Base-by-base conservation (phyloP, 2,888 invertebrate species). In the Corythucha ciliata region DNA sequence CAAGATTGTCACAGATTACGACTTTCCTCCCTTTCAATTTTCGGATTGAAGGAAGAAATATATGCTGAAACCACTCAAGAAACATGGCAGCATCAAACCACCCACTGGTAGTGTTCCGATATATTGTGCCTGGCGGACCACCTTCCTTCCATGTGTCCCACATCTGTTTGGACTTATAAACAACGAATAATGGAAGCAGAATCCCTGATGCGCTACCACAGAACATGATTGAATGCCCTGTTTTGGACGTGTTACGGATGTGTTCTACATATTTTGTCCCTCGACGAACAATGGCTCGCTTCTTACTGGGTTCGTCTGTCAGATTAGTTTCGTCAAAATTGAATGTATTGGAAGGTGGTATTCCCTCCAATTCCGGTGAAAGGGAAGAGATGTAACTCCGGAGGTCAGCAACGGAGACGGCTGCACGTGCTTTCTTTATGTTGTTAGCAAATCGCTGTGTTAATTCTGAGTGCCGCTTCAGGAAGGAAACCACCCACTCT, bases 281-380 rank as follows among this genome's bases (percentile, higher is more conserved):
- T 41, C 63, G 55, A 48, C 60, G 60, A 24, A 48, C 50, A 24
- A 65, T 57, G n/a, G 60, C 52, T 44, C 56, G 59, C 51, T 61
- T 61, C 42, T 57, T 52, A 2, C 65, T 66, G 14, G 65, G 64
- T 46, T 69, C 65, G 51, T 67, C 67, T 10, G 59, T 53, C 4
- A 68, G 57, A 46, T 66, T 66, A 2, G 64, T 62, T 53, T 67
- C 65, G 50, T 67, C 66, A 56, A 64, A 69, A 46, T 68, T 68
- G 20, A 63, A 53, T 18, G 63, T 62, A 27, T 61, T 58, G 36
- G 36, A 14, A 21, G 58, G 53, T 14, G 57, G 56, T 33, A 62
- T 48, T 16, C 58, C 58, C 52, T 51, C 45, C 27, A 45, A 16
- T 45, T 45, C 45, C 14, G 27, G 27, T 3, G 45, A 45, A 16